Conservation (phyloP, 2,888 invertebrate genomes). For the Euplexia lucipara region DNA sequence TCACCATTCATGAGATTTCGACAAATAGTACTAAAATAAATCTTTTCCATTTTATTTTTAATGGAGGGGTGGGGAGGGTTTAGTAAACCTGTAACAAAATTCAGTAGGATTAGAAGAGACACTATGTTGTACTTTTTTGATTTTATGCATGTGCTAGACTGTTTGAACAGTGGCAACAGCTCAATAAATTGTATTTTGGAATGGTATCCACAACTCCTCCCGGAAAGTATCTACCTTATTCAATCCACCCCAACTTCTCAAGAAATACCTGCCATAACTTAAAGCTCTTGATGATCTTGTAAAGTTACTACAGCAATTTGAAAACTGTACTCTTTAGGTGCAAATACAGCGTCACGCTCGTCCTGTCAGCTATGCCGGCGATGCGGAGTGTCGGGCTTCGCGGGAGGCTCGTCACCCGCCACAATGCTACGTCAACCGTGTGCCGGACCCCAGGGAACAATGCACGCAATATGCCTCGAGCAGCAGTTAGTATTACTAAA, state of each 20-base stretch:
- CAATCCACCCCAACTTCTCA: too few relatives aligned
- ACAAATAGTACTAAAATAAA: too few relatives aligned
- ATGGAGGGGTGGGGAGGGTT: too few relatives aligned
- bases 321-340: slow-evolving; percentile 64
- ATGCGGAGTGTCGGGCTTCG: slow-evolving; percentile 65
- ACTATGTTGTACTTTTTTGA: neutral
- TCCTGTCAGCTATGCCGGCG: slow-evolving; percentile 87
- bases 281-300: too few relatives aligned
- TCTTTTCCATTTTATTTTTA: too few relatives aligned
- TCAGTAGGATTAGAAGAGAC: neutral
- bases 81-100: too few relatives aligned
- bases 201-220: too few relatives aligned
- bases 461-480: slow-evolving; percentile 92
- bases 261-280: too few relatives aligned
- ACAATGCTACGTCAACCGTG: slow-evolving; percentile 73
- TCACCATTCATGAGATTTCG: too few relatives aligned
- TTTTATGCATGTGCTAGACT: neutral
- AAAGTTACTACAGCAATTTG: neutral
- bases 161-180: too few relatives aligned
- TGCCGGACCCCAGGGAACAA: slow-evolving; percentile 68
- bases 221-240: too few relatives aligned
- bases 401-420: slow-evolving; percentile 62
- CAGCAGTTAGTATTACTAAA: slow-evolving; percentile 90
- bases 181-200: too few relatives aligned
- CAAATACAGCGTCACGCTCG: slow-evolving; percentile 80